These are phyloP conservation scores for Caenorhabditis japonica DNA, from an alignment of 2,888 invertebrate species.

Conservation along the genomic window DNA sequence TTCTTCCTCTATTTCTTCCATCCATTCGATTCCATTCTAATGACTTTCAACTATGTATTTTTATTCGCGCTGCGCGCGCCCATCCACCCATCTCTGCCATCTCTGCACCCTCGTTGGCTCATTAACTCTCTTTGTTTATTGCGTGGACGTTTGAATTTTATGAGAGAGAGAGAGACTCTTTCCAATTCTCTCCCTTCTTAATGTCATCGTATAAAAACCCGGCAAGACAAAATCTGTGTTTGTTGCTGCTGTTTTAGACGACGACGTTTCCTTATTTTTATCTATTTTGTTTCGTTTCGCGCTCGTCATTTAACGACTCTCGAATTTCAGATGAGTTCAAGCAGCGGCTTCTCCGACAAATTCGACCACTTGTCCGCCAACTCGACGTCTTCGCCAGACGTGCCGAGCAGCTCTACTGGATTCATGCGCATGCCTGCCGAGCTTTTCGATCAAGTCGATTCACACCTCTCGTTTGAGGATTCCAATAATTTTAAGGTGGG, in stretches of 20 bases:
- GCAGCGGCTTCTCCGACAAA: constrained; percentile 1
- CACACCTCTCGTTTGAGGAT: constrained; percentile 61
- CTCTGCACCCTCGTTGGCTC: constrained; percentile 46
- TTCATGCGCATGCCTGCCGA: constrained; percentile 59
- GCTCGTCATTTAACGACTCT: constrained; percentile 37
- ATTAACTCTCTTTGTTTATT: constrained; percentile 53
- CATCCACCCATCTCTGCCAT: constrained; percentile 26
- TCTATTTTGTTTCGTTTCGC: constrained; percentile 11
- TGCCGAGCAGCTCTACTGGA: constrained; percentile 19
- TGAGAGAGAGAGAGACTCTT: constrained; percentile 31
- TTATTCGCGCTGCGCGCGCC: constrained; percentile 24
- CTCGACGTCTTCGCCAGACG: neutral
- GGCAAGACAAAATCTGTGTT: too few species aligned
- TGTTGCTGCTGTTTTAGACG: too few species aligned
- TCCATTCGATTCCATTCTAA: constrained; percentile 40
- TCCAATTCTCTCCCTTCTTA: constrained; percentile 27
- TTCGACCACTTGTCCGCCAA: neutral
- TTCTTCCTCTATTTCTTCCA: constrained; percentile 34
- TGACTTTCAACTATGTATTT: constrained; percentile 48
- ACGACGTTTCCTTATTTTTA: constrained; percentile 5
- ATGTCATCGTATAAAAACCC: constrained; percentile 39
- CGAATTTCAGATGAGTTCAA: constrained; percentile 48
- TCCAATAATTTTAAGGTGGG: constrained; percentile 64
- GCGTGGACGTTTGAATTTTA: constrained; percentile 54
- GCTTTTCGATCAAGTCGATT: constrained; percentile 58